Base-by-base conservation (phyloP, 2,797 vertebrate genomes). In the Psittacula derbiana region DNA sequence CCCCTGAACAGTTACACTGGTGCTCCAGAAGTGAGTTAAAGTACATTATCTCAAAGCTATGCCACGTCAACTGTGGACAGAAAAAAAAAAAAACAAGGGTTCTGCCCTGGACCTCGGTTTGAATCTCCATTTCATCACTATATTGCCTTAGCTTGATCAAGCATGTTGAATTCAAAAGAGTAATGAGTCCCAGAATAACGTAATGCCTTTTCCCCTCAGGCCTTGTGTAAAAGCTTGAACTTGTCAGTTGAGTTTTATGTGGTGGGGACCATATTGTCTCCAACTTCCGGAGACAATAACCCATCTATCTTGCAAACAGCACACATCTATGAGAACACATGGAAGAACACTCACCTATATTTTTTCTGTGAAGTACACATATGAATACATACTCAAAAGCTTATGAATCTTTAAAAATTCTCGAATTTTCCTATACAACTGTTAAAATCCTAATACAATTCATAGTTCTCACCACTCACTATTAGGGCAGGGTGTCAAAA, bases 251-350 rank as follows among this genome's bases (percentile, higher is more conserved):
- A 70, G 17, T 64, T 70, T 57, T 50, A 50, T 25, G 14, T 46
- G 10, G 7, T 21, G 11, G 16, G 1, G 3, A 65, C 14, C 55
- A 81, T 0, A 69, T 10, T 36, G 23, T 16, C 23, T 58, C 55
- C n/a, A 49, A 65, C 10, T 72, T 53, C 40, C 72, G 30, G 28
- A 70, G 15, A 58, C n/a, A 69, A 40, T 17, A 52, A 72, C 6
- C 15, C 2, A 0, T 30, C 11, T 75, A 30, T 62, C 81, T 57
- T 73, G 25, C 46, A 84, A 84, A 70, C 10, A 76, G 47, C 23
- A 64, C 17, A 67, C 6, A 47, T 5, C 38, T 25, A 4, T 21
- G 44, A 91, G 16, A 83, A 86, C 49, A 64, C 12, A 38, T 7
- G 9, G 53, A 86, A 6, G 19, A 86, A 90, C 5, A 31, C 8